A percentile compares a stretch with the other conserved stretches of the same genome.
Conservation (phyloP, 2,113 vertebrate genomes). For the Archilochus colubris region DNA sequence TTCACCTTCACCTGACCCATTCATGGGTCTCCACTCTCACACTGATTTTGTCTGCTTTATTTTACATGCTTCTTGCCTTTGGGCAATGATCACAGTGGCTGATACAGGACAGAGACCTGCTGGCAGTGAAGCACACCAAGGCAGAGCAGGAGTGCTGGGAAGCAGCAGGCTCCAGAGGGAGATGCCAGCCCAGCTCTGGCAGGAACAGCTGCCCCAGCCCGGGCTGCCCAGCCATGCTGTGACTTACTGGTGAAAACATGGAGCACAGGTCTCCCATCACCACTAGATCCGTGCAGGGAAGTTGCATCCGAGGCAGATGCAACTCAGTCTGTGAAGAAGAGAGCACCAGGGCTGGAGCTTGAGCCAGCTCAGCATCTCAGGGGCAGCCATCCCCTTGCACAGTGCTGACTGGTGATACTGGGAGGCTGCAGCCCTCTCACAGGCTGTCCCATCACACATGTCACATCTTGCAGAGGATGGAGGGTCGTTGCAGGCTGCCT, state of each 20-base stretch:
- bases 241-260: not conserved
- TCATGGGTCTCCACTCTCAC: not conserved
- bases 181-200: not conserved
- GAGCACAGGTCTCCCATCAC: not conserved
- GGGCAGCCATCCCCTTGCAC: not conserved
- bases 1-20: not conserved
- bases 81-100: fast-evolving
- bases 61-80: not conserved
- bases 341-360: not conserved
- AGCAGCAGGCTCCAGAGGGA: not conserved
- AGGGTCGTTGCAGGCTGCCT: not conserved
- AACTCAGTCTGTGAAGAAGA: fast-evolving
- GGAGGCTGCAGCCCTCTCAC: not conserved
- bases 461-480: not conserved
- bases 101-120: fast-evolving
- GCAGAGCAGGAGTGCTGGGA: not conserved
- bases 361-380: not conserved
- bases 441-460: not conserved
- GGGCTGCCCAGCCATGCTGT: not conserved
- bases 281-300: not conserved
- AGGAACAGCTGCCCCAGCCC: not conserved
- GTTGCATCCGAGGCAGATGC: not conserved
- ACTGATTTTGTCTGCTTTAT: not conserved
- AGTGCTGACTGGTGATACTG: not conserved
- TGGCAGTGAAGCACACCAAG: not conserved